phyloP scores from a whole-genome alignment of 2,888 invertebrate genomes.

The Netelia fuscicornis region DNA sequence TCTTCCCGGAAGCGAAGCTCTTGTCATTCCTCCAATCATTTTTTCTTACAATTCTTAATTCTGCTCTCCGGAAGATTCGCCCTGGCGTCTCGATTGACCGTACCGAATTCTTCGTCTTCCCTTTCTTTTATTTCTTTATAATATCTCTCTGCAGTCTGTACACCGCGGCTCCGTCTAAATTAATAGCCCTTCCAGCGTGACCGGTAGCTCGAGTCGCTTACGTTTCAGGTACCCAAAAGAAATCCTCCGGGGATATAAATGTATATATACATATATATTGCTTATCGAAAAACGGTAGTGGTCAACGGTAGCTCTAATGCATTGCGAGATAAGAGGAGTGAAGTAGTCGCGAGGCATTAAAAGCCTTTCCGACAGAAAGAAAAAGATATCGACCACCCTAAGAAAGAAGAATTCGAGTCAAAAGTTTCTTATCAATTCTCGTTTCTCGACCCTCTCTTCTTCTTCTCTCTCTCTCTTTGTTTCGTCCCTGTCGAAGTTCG shows the following conservation, averaged over 20 bases:
- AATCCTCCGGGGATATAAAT: background rate
- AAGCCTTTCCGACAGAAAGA: constrained; percentile 35
- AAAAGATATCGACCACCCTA: constrained; percentile 32
- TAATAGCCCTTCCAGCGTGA: constrained; percentile 31
- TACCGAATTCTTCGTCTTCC: constrained; percentile 4
- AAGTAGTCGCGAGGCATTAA: constrained; percentile 49
- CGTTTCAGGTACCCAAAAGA: constrained; percentile 8
- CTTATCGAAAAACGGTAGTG: constrained; percentile 55
- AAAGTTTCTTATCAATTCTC: constrained; percentile 48
- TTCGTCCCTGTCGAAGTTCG: constrained; percentile 5
- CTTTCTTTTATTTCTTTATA: background rate
- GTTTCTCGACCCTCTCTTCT: background rate
- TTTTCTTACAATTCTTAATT: constrained; percentile 2
- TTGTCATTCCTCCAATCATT: constrained; percentile 13
- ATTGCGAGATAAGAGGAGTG: constrained; percentile 67
- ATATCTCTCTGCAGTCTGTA: background rate
- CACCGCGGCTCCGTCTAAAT: constrained; percentile 14
- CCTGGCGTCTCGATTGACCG: constrained; percentile 6
- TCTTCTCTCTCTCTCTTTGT: background rate
- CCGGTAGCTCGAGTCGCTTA: constrained; percentile 40
- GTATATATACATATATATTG: constrained; percentile 14
- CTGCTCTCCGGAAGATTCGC: background rate
- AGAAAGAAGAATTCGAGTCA: constrained; percentile 6
- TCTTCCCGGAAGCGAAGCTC: constrained; percentile 72
- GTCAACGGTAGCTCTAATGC: constrained; percentile 70